phyloP scores from a whole-genome alignment of 2,888 invertebrate genomes.

The Busseola fusca region DNA sequence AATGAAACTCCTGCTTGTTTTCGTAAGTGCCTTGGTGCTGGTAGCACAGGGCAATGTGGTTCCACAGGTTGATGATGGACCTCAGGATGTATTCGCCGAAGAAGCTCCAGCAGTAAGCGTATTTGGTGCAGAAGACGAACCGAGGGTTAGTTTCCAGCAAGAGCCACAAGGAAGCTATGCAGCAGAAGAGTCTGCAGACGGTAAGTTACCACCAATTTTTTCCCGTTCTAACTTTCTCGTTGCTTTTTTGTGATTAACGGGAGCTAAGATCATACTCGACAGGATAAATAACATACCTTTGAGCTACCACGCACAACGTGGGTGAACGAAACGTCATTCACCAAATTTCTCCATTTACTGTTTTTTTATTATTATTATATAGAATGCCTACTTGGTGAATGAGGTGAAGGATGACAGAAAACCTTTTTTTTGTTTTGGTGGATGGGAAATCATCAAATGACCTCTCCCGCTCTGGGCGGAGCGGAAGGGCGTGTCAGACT shows the following conservation, averaged over 20 bases:
- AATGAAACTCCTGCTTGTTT: constrained; percentile 43
- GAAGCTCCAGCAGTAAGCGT: background rate
- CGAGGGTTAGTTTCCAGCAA: background rate
- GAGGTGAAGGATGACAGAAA: background rate
- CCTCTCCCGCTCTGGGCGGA: too few species aligned
- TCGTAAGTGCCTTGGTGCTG: constrained; percentile 31
- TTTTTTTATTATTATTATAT: background rate
- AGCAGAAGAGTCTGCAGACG: background rate
- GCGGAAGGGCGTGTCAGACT: too few species aligned
- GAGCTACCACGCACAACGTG: background rate
- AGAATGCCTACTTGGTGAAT: background rate
- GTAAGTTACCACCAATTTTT: background rate
- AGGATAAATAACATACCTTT: too few species aligned
- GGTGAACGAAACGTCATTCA: background rate
- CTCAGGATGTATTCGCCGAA: background rate
- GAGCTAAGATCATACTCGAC: background rate
- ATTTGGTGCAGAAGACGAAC: background rate
- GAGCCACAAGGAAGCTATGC: background rate
- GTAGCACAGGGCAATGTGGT: constrained; percentile 21
- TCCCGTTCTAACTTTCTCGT: background rate
- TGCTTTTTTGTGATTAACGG: background rate
- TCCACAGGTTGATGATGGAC: constrained; percentile 7
- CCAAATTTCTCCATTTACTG: background rate
- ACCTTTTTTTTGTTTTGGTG: too few species aligned
- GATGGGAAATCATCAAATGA: too few species aligned